Evolutionary conservation across 2,888 invertebrate genomes (phyloP).

Genomic region (Brachylomia viminalis): DNA sequence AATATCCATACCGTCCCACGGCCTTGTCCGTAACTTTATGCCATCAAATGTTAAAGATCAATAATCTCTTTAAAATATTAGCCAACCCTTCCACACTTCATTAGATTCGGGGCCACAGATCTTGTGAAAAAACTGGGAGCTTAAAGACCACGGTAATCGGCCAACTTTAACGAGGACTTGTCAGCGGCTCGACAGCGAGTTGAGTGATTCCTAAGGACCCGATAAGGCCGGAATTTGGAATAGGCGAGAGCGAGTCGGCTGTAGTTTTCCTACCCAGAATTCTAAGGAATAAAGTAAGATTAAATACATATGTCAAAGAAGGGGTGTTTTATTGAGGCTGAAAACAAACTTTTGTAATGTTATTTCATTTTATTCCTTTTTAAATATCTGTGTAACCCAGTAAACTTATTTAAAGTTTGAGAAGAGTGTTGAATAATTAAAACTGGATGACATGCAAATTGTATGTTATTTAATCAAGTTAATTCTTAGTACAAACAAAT

Average conservation of each 20-base stretch:
- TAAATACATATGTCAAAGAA: too few species aligned
- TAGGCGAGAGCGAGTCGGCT: background rate
- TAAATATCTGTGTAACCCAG: too few species aligned
- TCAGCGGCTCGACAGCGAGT: conserved; percentile 75
- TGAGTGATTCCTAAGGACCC: conserved; percentile 76
- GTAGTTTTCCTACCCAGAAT: background rate
- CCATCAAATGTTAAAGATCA: conserved; percentile 24
- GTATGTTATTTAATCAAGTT: too few species aligned
- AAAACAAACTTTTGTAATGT: background rate
- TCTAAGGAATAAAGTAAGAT: background rate
- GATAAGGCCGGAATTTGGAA: conserved; percentile 27
- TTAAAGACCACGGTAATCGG: conserved; percentile 76
- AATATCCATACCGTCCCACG: too few species aligned
- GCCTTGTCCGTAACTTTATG: too few species aligned
- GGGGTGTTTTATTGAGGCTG: too few species aligned
- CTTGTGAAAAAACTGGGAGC: conserved; percentile 65
- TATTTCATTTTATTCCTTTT: background rate
- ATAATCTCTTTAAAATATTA: conserved; percentile 24
- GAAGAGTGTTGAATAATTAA: too few species aligned
- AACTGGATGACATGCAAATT: too few species aligned
- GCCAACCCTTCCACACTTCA: conserved; percentile 54
- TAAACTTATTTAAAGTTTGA: too few species aligned
- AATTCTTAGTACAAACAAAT: too few species aligned
- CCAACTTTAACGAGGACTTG: conserved; percentile 81
- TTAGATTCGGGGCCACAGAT: conserved; percentile 67